Evolutionary conservation across 2,113 vertebrate genomes (phyloP), one percentile per base, ranked within the genome.

Genomic region (Melanocharis versteri): DNA sequence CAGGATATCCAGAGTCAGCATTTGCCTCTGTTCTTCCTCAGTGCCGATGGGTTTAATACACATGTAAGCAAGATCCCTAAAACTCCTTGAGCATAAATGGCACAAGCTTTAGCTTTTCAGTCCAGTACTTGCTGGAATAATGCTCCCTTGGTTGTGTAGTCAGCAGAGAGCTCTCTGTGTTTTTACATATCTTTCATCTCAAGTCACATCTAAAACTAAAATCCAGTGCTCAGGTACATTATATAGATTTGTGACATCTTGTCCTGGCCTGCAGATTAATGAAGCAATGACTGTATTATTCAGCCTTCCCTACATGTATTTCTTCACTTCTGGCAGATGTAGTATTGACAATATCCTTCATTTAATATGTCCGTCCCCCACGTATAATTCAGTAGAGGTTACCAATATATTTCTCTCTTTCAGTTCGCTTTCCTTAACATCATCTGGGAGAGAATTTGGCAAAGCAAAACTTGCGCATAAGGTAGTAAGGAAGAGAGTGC

Each of bases 231-330:
- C 57, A 73, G 33, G 71, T 60, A 51, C 35, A 44, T 95, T 94
- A 86, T 73, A 47, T 80, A 70, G 71, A 94, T 95, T 97, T 96
- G 95, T 96, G 95, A 76, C 82, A 44, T 94, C 91, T 83, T 95
- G 78, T 73, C 62, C 60, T 72, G 66, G 62, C 47, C 68, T 92
- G 54, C 82, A 80, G 87, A 94, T 96, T 94, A 89, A 95, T 94
- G 88, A 91, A 90, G 66, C 37, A 88, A 83, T 83, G 78, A 48
- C 44, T 69, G 66, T 86, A 86, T 96, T 96, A 90, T 91, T 68
- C 82, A 91, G 45, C 40, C 50, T 90, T 18, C 51, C 53, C 15
- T 80, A 42, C n/a, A 40, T 51, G 82, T 91, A 95, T 94, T 96
- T 91, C 71, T 96, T 95, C 64, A 37, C 33, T 40, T 90, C 79